Evolutionary conservation across 2,797 vertebrate species (phyloP).

Genomic region (Periparus ater): DNA sequence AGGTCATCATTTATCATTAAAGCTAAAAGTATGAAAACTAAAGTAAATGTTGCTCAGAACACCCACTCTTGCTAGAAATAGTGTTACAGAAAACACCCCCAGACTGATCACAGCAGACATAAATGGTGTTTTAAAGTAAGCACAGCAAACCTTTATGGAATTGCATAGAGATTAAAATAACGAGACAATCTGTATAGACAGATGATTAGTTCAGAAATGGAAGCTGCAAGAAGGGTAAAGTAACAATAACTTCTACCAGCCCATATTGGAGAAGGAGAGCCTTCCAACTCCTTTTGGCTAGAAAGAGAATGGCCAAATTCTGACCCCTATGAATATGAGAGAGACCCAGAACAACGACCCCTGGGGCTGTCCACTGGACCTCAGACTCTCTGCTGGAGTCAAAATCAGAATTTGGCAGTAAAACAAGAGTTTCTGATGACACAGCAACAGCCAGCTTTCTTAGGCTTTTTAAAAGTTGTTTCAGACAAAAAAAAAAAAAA

Average conservation of each 20-base stretch:
- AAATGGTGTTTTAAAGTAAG: neutral
- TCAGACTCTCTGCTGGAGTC: neutral
- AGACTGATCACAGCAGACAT: neutral
- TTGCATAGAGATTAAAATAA: neutral
- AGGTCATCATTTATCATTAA: neutral
- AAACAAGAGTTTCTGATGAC: neutral
- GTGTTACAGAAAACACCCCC: neutral
- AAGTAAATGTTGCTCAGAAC: neutral
- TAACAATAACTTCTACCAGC: neutral
- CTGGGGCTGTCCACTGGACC: neutral
- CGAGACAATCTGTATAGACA: neutral
- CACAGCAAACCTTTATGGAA: neutral
- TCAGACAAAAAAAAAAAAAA: rapidly evolving
- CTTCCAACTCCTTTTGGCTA: neutral
- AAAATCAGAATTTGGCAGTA: neutral
- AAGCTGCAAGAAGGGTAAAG: neutral
- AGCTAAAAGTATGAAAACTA: neutral
- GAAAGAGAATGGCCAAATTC: neutral
- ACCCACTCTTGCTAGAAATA: neutral
- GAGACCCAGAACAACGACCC: neutral
- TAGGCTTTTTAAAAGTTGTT: neutral
- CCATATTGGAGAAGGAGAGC: neutral
- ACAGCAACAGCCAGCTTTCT: neutral
- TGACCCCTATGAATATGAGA: rapidly evolving
- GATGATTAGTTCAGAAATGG: neutral